Conservation (phyloP, 2,888 invertebrate species). For the Priocnemis perturbator region DNA sequence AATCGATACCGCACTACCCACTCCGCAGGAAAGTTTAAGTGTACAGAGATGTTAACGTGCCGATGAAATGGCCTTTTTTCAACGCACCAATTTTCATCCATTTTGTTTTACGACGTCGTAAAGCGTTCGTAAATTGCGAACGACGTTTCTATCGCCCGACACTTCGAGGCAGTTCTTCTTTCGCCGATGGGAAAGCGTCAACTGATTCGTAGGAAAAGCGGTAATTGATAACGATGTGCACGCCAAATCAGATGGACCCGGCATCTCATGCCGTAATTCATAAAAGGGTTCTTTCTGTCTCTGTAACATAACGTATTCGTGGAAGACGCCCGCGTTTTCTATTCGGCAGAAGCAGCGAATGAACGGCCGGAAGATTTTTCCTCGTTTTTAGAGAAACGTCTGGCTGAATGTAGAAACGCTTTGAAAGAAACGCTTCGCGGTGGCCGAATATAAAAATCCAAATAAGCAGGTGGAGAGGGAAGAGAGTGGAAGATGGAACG, state of each 20-base stretch:
- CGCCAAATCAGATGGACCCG: no score
- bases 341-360: no score
- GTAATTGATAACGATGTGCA: no score
- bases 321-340: no score
- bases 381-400: no score
- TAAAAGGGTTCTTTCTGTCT: no score
- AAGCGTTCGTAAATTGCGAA: conserved; percentile 51
- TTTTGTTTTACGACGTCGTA: conserved; percentile 47
- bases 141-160: not conserved
- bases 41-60: conserved; percentile 30
- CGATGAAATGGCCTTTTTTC: conserved; percentile 41
- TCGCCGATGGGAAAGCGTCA: conserved; percentile 25
- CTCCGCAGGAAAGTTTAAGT: not conserved
- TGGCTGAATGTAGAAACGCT: not conserved
- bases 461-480: conserved; percentile 26
- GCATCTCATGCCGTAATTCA: no score
- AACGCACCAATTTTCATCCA: conserved; percentile 55
- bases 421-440: not conserved
- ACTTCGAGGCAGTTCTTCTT: conserved; percentile 18
- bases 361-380: no score
- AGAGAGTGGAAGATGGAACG: conserved; percentile 9
- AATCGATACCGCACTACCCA: no score
- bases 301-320: no score
- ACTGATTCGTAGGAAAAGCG: no score
- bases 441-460: conserved; percentile 9